These are phyloP conservation scores for Dasyornis broadbenti DNA, from an alignment of 2,113 vertebrate genomes.

Conservation along the genomic window DNA sequence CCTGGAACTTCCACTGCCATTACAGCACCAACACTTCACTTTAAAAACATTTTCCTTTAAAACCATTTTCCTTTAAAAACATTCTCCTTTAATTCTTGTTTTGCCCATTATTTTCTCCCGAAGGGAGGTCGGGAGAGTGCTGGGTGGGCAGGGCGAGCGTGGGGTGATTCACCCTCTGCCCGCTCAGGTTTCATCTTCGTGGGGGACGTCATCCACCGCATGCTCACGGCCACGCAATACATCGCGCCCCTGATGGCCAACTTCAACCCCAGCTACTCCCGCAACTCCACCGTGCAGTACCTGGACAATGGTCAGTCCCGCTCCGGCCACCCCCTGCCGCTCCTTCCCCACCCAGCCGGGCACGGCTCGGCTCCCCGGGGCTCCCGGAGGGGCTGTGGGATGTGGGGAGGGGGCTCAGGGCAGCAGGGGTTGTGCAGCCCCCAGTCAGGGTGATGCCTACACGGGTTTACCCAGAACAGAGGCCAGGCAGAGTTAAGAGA, in stretches of 20 bases:
- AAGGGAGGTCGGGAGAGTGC: not conserved
- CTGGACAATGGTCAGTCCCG: conserved; percentile 84
- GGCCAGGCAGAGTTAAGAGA: too few relatives aligned
- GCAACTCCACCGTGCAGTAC: conserved; percentile 87
- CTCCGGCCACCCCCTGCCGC: fast-evolving
- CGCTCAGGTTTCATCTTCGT: conserved; percentile 88
- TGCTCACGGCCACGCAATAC: conserved; percentile 96
- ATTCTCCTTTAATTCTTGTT: too few relatives aligned
- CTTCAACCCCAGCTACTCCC: conserved; percentile 93
- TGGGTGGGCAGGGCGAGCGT: fast-evolving
- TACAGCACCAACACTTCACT: too few relatives aligned
- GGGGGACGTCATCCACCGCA: conserved; percentile 89
- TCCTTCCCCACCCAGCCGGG: not conserved
- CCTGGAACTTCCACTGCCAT: too few relatives aligned
- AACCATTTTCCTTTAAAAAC: too few relatives aligned
- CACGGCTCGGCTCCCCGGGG: fast-evolving
- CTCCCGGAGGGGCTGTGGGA: not conserved
- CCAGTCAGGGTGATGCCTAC: not conserved
- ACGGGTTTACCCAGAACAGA: too few relatives aligned
- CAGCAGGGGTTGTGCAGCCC: not conserved
- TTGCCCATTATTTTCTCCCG: too few relatives aligned
- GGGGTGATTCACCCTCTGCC: not conserved
- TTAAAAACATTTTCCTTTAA: too few relatives aligned
- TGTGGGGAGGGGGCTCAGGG: not conserved
- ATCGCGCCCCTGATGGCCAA: conserved; percentile 96